These are phyloP conservation scores for Taeniopygia guttata DNA, from an alignment of 2,797 vertebrate genomes.

Conservation along the genomic window DNA sequence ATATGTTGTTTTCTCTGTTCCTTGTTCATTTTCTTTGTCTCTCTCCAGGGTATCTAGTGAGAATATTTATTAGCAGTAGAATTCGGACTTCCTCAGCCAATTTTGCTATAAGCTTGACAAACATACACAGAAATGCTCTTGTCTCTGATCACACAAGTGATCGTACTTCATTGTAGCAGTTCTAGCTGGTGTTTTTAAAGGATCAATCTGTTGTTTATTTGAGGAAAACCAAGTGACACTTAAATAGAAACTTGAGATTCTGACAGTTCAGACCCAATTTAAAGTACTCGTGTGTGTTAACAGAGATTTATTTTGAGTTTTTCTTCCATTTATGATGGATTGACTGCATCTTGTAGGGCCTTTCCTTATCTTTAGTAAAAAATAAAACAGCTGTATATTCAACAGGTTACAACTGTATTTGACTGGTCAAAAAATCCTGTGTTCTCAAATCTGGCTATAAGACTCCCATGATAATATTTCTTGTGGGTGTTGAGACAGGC, in stretches of 20 bases:
- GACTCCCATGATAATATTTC: not conserved
- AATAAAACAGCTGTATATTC: not conserved
- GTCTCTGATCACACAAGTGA: not conserved
- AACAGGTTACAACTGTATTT: not conserved
- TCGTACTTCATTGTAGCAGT: not conserved
- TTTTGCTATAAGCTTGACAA: not conserved
- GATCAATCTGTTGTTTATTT: not conserved
- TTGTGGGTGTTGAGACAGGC: not conserved
- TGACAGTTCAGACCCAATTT: not conserved
- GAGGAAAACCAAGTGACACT: not conserved
- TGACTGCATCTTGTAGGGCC: not conserved
- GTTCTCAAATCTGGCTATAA: not conserved
- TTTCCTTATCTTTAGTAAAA: not conserved
- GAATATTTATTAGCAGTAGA: not conserved
- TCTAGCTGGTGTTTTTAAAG: not conserved
- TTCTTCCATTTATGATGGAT: not conserved
- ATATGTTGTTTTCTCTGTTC: not conserved
- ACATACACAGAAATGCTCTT: not conserved
- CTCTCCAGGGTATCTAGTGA: not conserved
- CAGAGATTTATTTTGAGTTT: not conserved
- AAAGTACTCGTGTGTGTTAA: not conserved
- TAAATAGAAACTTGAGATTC: not conserved
- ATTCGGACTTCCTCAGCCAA: not conserved
- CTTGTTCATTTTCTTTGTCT: not conserved
- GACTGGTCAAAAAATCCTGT: not conserved